phyloP scores from a whole-genome alignment of 2,888 invertebrate species.

The Platycheirus albimanus region DNA sequence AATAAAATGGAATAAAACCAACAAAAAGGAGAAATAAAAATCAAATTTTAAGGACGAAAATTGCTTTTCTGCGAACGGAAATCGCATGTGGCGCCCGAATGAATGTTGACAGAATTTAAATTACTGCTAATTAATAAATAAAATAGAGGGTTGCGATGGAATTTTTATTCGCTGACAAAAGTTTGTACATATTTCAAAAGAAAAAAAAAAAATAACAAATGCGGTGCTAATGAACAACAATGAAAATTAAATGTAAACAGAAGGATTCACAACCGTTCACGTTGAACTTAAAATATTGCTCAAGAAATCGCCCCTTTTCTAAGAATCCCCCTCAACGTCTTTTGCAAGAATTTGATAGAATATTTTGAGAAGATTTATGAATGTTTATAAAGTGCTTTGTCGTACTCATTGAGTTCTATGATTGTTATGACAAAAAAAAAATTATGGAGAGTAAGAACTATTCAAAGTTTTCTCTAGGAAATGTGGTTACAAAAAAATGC shows the following conservation, averaged over 20 bases:
- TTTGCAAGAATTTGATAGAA: background rate
- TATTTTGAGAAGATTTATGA: background rate
- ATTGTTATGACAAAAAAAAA: constrained; percentile 1
- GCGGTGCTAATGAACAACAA: constrained; percentile 52
- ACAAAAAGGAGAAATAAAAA: background rate
- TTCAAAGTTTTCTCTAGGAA: background rate
- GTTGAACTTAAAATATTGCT: constrained; percentile 47
- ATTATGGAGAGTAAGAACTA: constrained; percentile 24
- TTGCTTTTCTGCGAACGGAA: constrained; percentile 44
- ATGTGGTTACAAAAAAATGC: constrained; percentile 2
- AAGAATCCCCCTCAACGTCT: background rate
- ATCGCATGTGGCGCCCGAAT: constrained; percentile 71
- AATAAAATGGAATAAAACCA: background rate
- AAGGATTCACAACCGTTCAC: constrained; percentile 45
- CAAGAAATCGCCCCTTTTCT: background rate
- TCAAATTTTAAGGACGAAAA: constrained; percentile 34
- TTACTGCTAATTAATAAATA: constrained; percentile 65
- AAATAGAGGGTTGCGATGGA: constrained; percentile 50
- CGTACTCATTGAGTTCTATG: constrained; percentile 25
- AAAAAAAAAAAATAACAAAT: constrained; percentile 11
- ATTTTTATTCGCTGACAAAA: constrained; percentile 31
- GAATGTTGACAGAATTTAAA: constrained; percentile 73
- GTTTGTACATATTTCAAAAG: constrained; percentile 33
- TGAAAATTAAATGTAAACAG: constrained; percentile 41
- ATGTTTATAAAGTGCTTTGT: constrained; percentile 2